Evolutionary conservation across 1,140 invertebrate species (phyloP), one percentile per base, ranked within the genome.

Genomic region (Stegodyphus mimosarum): DNA sequence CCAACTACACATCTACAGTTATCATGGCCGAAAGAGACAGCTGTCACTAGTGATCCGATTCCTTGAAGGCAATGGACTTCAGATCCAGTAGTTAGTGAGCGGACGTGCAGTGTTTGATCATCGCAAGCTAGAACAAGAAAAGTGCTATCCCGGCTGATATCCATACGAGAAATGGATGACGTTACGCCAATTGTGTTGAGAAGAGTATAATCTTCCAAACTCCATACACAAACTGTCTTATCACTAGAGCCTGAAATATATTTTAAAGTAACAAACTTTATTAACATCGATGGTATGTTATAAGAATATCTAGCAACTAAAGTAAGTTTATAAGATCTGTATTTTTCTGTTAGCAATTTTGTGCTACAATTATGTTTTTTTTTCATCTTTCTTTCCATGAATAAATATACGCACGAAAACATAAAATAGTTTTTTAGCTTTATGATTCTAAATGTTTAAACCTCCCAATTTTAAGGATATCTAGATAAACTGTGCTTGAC

Each of bases 171-270:
- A 51, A 97, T 93, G 0, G 95, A 93, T 0, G 91, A 92, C 5
- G 91, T 91, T 66, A 94, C 90, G 0, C 90, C 89, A 33, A 96
- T 95, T 7, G 93, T 94, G 89, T 95, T 96, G 5, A 96, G 91
- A 9, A 96, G 89, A 10, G 92, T 92, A 88, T 94, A 96, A 87
- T 93, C 94, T 79, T 96, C 95, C 53, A 96, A 90, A 53, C 94
- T 94, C 95, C 95, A 96, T 0, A 96, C 92, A 79, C 95, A 95
- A 15, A 96, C 94, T 7, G 93, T 95, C n/a, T 94, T 92, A 88
- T 97, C 95, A 78, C 93, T 91, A 11, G 95, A 96, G 4, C 87
- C 87, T 87, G 49, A 10, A 63, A 33, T 18, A 33, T 33, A 33
- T 33, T 9, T 51, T 17, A 67, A 49, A 69, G 15, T n/a, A 6